These are phyloP conservation scores for Oxyteleia sp. DNA, from an alignment of 2,888 invertebrate species.

Conservation along the genomic window DNA sequence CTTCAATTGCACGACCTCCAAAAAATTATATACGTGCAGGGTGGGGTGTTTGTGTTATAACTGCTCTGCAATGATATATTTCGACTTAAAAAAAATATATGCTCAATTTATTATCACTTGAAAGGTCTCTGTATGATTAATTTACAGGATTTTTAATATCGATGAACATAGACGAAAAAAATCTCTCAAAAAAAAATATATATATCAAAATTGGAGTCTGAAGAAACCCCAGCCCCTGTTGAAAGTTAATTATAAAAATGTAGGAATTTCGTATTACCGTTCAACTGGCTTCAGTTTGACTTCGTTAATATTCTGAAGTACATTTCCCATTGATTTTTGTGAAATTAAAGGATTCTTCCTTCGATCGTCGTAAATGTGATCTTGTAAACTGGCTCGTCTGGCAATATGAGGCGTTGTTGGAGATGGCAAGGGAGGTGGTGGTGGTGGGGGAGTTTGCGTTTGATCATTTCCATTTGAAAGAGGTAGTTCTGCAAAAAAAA, in stretches of 20 bases:
- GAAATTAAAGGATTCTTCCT: slow-evolving; percentile 81
- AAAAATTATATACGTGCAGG: too few species aligned
- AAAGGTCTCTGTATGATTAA: too few species aligned
- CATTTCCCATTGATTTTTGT: slow-evolving; percentile 85
- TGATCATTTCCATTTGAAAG: slow-evolving; percentile 78
- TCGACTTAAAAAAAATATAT: too few species aligned
- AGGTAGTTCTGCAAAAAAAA: slow-evolving; percentile 60
- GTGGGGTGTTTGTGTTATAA: too few species aligned
- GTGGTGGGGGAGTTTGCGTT: slow-evolving; percentile 77
- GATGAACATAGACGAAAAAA: too few species aligned
- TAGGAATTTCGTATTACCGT: slow-evolving; percentile 80
- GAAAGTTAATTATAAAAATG: slow-evolving; percentile 8
- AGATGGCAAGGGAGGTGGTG: slow-evolving; percentile 84
- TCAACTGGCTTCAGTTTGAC: slow-evolving; percentile 83
- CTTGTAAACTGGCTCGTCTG: slow-evolving; percentile 85
- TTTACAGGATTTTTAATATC: too few species aligned
- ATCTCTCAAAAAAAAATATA: too few species aligned
- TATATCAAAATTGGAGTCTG: too few species aligned
- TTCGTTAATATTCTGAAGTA: slow-evolving; percentile 84
- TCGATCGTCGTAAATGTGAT: slow-evolving; percentile 83
- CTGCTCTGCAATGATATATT: too few species aligned
- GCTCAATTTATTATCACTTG: too few species aligned
- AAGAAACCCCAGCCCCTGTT: too few species aligned
- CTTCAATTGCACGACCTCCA: too few species aligned
- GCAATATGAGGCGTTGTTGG: slow-evolving; percentile 86